Base-by-base conservation (phyloP, 1,140 invertebrate genomes). In the Hormaphis cornu region DNA sequence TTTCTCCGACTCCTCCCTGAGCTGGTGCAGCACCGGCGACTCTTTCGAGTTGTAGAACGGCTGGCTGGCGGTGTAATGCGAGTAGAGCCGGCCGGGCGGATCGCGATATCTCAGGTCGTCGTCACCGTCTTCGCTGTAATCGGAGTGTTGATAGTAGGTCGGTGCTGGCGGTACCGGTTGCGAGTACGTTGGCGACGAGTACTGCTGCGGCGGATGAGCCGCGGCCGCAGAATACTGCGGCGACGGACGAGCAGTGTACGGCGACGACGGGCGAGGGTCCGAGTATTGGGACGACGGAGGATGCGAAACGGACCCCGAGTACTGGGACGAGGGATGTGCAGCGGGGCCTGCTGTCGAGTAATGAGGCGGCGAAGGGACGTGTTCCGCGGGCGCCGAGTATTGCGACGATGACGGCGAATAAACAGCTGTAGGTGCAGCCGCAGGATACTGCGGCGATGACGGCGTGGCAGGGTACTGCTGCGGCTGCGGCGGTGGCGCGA, bases 21-120 rank as follows among this genome's bases (percentile, higher is more conserved):
- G 44, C 1, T 66, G 61, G 3, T 66, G 26, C 1, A 66, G 28
- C 14, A 48, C 2, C n/a, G 61, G 42, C 3, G 61, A 66, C n/a
- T 66, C 61, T 48, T 66, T 66, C 4, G 61, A 66, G 18, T 66
- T 66, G 5, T 66, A 28, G 20, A 48, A 66, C 26, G 24, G 4
- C 1, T n/a, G n/a, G n/a, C 10, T 8, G 0, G 61, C 28, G 6
- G 61, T 18, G 1, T 16, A 20, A 9, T 66, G 61, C 18, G 61
- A 33, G 28, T 66, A 66, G 1, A 33, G 26, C 50, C 33, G 48
- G 12, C 44, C 28, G 3, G 61, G 42, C 0, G 44, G 61, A 1
- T 50, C 61, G n/a, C 54, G 30, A 7, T 42, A 16, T 59, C 54
- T 10, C 1, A 59, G 35, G 35, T 59, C 35, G 6, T 18, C 16